Base-by-base conservation (phyloP, 2,888 invertebrate species). In the Pseudococcus viburni region DNA sequence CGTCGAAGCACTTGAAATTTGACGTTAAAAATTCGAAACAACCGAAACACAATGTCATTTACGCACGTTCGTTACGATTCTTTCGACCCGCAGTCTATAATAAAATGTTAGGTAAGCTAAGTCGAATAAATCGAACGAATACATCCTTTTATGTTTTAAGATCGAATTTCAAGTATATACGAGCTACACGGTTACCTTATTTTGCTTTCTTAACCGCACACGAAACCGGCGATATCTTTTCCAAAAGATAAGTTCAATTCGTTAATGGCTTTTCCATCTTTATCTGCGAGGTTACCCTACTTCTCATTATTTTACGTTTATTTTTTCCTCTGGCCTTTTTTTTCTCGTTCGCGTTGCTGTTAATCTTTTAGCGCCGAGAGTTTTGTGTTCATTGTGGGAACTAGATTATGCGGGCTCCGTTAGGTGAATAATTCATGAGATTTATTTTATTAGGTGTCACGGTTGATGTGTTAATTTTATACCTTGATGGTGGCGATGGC, bases 201-300 rank as follows among this genome's bases (percentile, higher is more conserved):
- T 85, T 85, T 85, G 85, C 59, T 59, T 85, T 85, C 55, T 51
- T 51, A 85, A 59, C 64, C 59, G 55, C 51, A 64, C 85, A 85
- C 64, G 9, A 83, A 83, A 83, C 39, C 80, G 42, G 19, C 46
- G 46, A 83, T 83, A 83, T 83, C 86, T 64, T 86, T 86, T 86
- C 64, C 33, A 86, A 85, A 86, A 86, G 86, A 86, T 86, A 77
- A 86, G 73, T 86, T 86, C 86, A 73, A 86, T 86, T 86, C 86
- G 86, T 86, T 86, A 86, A 86, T 73, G 86, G 86, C 86, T 73
- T 86, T 73, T 86, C 86, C 26, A 68, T 86, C 86, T 46, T 73
- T 86, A 86, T 86, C 86, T 86, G 15, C 46, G 68, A 42, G 68
- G 48, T 86, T 48, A 55, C 64, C 68, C 68, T 86, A 46, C 73